A percentile compares a stretch with the other conserved stretches of the same genome.
Conservation (phyloP, 2,888 invertebrate genomes). For the Lochmaea crataegi region DNA sequence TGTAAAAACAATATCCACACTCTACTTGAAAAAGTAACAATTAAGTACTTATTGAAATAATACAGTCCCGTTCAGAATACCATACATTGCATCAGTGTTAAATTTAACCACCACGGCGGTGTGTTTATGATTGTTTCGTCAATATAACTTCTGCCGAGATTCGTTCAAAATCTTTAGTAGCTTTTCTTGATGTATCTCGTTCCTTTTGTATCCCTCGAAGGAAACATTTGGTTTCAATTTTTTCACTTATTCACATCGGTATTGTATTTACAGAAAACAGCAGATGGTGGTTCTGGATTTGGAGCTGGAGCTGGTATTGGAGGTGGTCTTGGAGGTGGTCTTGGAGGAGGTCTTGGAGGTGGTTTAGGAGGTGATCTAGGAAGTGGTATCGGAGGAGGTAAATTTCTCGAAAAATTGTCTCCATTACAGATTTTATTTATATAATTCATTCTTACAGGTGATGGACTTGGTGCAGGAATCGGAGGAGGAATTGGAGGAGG, state of each 20-base stretch:
- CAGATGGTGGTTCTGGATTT: conserved; percentile 50
- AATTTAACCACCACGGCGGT: no score
- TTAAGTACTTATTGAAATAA: no score
- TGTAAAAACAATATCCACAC: no score
- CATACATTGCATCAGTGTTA: no score
- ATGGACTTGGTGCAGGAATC: conserved; percentile 64
- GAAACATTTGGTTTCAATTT: neutral
- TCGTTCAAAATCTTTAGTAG: no score
- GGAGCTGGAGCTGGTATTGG: conserved; percentile 60
- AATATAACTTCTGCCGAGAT: no score
- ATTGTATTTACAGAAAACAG: conserved; percentile 47
- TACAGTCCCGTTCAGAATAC: no score
- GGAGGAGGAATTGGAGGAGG: no score
- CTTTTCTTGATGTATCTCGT: no score
- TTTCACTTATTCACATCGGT: neutral
- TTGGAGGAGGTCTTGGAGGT: conserved; percentile 59
- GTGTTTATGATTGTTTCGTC: no score
- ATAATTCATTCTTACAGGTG: conserved; percentile 46
- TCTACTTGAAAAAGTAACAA: no score
- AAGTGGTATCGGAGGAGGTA: conserved; percentile 64
- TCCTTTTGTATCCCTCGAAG: no score
- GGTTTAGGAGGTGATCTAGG: conserved; percentile 62
- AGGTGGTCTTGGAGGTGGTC: conserved; percentile 65
- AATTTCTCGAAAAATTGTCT: neutral
- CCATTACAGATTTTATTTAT: neutral